Evolutionary conservation across 1,140 invertebrate species (phyloP), one percentile per base, ranked within the genome.

Genomic region (Scaptomyza montana): DNA sequence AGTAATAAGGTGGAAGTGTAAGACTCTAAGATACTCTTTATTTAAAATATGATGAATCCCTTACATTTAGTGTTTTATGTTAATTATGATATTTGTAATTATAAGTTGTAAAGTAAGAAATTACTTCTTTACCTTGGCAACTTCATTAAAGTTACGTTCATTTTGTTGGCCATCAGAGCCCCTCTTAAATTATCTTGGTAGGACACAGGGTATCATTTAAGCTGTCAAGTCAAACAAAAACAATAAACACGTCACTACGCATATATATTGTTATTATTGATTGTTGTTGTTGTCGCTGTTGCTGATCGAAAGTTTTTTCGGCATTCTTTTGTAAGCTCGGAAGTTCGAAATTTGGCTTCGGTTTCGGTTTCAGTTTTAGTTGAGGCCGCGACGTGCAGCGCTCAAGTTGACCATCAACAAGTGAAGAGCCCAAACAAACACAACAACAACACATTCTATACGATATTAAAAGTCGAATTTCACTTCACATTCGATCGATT

Each of bases 241-340:
- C 45, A 53, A 62, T 8, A 63, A 55, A 25, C 50, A 39, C 28
- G 36, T 57, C 71, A 66, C 36, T 49, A 62, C 59, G 62, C 47
- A 55, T 55, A 55, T 49, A 36, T 36, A 57, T 72, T 66, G 30
- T 65, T 54, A 66, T 57, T 53, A 1, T 66, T 66, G 19, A 46
- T 33, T 61, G 56, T 68, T 68, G 70, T 49, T 56, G 45, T 57
- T 63, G 36, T 64, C 75, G 67, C 75, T 79, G 74, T 69, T 74
- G 72, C 55, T 75, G 67, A 86, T 87, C 82, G 81, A 86, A 86
- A 86, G 81, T 86, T 86, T 81, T 89, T 81, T 89, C 82, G 82
- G 84, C 73, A 87, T 87, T 87, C 78, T 87, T 36, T 77, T 77
- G 69, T 78, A 55, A 68, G 59, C 76, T 70, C 81, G 76, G 81